These are phyloP conservation scores for Sylvietta virens DNA, from an alignment of 2,113 vertebrate genomes.

Conservation along the genomic window DNA sequence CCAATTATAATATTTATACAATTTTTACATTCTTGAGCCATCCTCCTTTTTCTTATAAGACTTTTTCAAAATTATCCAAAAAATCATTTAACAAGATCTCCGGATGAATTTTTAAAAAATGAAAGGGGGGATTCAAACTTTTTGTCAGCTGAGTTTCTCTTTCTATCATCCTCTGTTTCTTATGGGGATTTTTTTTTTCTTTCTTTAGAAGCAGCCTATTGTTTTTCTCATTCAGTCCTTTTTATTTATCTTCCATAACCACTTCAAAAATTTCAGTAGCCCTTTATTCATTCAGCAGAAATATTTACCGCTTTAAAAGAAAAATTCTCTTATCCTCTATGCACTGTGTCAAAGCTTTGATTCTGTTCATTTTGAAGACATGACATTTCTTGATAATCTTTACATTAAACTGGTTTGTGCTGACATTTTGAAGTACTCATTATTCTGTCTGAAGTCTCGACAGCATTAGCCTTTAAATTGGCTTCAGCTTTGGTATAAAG, in stretches of 20 bases:
- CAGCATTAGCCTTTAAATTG: neutral
- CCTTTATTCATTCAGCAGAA: neutral
- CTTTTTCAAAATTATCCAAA: neutral
- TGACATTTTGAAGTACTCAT: constrained; percentile 6
- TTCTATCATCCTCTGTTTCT: neutral
- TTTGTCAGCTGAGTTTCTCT: neutral
- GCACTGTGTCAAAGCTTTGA: accelerated
- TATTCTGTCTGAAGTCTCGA: neutral
- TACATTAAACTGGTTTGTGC: neutral
- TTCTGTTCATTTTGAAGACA: neutral
- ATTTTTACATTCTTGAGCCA: neutral
- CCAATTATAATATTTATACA: neutral
- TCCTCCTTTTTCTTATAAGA: neutral
- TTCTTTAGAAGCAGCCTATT: neutral
- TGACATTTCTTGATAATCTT: neutral
- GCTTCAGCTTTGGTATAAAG: neutral
- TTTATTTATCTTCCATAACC: neutral
- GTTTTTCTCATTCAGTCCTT: neutral
- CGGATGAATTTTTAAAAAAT: neutral
- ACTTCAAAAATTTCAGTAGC: neutral
- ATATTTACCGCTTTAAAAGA: neutral
- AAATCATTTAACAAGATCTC: neutral
- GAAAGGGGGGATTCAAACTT: accelerated
- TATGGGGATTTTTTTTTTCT: neutral
- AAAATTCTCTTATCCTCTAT: neutral